Percentiles rank a stretch among this genome's conserved stretches.
Evolutionary conservation across 2,888 invertebrate species (phyloP).

Genomic region (Caenorhabditis sp.): DNA sequence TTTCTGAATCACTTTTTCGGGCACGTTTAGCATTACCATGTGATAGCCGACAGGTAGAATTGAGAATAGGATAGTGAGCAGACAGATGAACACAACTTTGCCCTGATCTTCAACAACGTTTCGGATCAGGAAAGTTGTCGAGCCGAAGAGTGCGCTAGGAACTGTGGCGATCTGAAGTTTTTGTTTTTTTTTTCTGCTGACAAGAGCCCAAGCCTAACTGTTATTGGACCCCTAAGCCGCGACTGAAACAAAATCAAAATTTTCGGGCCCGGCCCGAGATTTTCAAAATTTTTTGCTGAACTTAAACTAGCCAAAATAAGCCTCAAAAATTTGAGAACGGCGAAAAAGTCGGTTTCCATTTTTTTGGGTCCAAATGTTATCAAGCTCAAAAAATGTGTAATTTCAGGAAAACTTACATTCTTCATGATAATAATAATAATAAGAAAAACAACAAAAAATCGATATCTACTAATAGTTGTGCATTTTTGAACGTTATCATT

Average conservation of each 20-base stretch:
- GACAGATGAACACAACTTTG: conserved; percentile 47
- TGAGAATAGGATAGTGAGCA: conserved; percentile 40
- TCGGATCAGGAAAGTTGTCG: conserved; percentile 23
- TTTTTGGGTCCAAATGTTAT: too few relatives aligned
- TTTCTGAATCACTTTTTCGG: conserved; percentile 52
- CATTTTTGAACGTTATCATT: background rate
- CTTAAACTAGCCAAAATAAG: too few relatives aligned
- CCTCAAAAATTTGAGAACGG: too few relatives aligned
- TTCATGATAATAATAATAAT: background rate
- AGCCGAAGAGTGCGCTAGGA: conserved; percentile 35
- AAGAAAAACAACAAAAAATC: background rate
- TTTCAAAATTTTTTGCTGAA: too few relatives aligned
- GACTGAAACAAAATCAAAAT: too few relatives aligned
- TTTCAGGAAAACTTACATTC: background rate
- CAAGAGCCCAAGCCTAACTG: too few relatives aligned
- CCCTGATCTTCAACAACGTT: conserved; percentile 49
- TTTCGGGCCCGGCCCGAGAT: too few relatives aligned
- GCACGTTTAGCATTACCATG: conserved; percentile 64
- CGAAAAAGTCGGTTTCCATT: background rate
- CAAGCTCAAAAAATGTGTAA: background rate
- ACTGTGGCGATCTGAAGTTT: background rate
- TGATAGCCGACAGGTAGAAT: conserved; percentile 60
- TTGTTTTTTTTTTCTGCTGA: too few relatives aligned
- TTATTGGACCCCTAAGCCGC: too few relatives aligned
- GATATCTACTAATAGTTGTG: background rate